Conservation (phyloP, 2,113 vertebrate genomes). For the Amia ocellicauda region DNA sequence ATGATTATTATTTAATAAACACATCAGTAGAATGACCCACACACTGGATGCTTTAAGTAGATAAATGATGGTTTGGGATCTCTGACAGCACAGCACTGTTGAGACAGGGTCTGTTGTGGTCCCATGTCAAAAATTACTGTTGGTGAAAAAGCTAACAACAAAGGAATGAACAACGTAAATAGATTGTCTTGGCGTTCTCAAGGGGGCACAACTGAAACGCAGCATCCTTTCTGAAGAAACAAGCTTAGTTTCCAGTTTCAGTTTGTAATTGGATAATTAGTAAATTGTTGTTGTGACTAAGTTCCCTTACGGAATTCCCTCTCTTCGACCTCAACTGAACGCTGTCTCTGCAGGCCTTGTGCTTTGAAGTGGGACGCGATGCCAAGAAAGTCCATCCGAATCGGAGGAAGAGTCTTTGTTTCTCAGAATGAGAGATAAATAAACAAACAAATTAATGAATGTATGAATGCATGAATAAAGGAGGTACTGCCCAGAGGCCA, state of each 20-base stretch:
- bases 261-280: background rate
- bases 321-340: background rate
- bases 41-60: too few relatives aligned
- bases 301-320: background rate
- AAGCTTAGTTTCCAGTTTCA: background rate
- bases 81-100: background rate
- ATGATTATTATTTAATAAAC: too few relatives aligned
- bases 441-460: too few relatives aligned
- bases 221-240: background rate
- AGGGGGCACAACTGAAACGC: background rate
- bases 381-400: background rate
- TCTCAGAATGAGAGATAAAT: too few relatives aligned
- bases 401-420: background rate
- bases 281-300: background rate
- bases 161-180: too few relatives aligned
- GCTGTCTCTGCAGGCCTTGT: background rate
- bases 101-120: background rate
- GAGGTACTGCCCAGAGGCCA: slow-evolving; percentile 42
- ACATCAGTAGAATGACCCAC: too few relatives aligned
- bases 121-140: too few relatives aligned
- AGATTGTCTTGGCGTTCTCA: too few relatives aligned
- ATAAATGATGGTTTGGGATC: too few relatives aligned
- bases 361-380: background rate
- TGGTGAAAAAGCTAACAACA: too few relatives aligned
- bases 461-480: too few relatives aligned